Conservation (phyloP, 2,797 vertebrate species). For the Darevskia mixta region DNA sequence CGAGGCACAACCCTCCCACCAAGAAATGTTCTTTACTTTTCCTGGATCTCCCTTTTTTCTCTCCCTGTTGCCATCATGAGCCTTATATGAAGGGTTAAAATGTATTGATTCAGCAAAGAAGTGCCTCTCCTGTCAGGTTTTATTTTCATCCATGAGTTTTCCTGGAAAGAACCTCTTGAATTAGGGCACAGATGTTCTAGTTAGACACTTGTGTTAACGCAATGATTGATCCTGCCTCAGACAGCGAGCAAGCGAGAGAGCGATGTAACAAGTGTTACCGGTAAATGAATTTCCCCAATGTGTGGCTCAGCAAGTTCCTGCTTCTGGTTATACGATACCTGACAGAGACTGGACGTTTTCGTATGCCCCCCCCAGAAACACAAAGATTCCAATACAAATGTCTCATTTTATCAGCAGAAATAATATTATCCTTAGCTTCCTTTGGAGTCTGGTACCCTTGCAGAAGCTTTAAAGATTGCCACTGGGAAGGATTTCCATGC, state of each 20-base stretch:
- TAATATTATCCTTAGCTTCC: background rate
- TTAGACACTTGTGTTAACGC: background rate
- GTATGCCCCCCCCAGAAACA: background rate
- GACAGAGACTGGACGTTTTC: background rate
- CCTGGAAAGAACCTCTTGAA: background rate
- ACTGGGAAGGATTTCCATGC: background rate
- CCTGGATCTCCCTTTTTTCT: background rate
- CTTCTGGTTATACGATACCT: fast-evolving
- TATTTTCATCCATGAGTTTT: background rate
- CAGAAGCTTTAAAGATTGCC: background rate
- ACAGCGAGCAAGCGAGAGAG: background rate
- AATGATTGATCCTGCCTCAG: background rate
- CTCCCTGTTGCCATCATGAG: background rate
- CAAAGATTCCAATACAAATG: background rate
- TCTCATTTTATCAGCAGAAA: background rate
- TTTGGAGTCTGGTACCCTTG: background rate
- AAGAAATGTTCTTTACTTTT: background rate
- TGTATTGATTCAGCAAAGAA: background rate
- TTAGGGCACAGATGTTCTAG: background rate
- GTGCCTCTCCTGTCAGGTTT: background rate
- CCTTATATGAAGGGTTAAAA: no score
- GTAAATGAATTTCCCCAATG: fast-evolving
- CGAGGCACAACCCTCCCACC: background rate
- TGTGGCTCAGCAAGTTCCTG: background rate
- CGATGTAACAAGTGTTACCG: background rate